Evolutionary conservation across 1,140 invertebrate species (phyloP).

Genomic region (Drosophila rufa): DNA sequence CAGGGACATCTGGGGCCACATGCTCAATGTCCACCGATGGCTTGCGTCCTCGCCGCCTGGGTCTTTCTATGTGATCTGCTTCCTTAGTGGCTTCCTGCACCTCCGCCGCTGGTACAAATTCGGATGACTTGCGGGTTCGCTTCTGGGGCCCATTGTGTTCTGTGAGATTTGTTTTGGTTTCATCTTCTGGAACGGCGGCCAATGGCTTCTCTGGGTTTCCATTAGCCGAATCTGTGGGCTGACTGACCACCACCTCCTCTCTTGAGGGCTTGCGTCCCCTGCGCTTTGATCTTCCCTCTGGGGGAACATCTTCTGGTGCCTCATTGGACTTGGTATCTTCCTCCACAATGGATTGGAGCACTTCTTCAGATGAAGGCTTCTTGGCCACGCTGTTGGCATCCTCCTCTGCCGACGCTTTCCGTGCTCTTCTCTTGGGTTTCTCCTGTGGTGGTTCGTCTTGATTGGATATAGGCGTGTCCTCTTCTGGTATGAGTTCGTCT

Average conservation of each 20-base stretch:
- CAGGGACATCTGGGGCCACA: neutral
- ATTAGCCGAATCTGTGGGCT: neutral
- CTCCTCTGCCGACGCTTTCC: conserved; percentile 4
- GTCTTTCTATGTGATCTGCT: conserved; percentile 8
- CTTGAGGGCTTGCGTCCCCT: conserved; percentile 14
- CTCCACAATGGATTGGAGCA: neutral
- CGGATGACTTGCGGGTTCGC: neutral
- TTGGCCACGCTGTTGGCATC: neutral
- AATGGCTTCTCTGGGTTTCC: neutral
- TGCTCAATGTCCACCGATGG: conserved; percentile 16
- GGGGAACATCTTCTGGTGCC: neutral
- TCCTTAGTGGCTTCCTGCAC: neutral
- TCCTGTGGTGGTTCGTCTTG: neutral
- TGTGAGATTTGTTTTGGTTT: too few species aligned
- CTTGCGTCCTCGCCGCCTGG: conserved; percentile 36
- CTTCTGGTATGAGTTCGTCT: neutral
- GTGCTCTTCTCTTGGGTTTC: neutral
- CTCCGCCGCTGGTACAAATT: conserved; percentile 2
- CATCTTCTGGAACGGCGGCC: neutral
- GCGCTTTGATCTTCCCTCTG: neutral
- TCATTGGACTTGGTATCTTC: neutral
- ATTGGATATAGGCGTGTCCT: neutral
- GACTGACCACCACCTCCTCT: conserved; percentile 2
- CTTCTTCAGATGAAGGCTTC: neutral
- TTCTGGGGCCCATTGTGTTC: neutral